Conservation (phyloP, 2,888 invertebrate genomes). For the Microctonus hyperodae region DNA sequence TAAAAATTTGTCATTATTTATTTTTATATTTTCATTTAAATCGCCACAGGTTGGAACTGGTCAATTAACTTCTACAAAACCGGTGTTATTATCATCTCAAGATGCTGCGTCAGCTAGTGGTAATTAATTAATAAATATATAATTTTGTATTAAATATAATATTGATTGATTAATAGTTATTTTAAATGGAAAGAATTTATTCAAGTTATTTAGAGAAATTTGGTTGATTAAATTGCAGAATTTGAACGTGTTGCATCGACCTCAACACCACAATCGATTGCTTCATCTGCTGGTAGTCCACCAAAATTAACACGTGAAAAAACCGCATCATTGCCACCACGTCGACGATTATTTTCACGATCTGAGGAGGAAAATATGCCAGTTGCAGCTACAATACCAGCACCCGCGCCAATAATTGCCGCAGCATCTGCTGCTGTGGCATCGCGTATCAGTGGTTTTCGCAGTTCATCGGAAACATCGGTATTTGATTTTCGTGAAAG, state of each 20-base stretch:
- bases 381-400: constrained; percentile 49
- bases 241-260: constrained; percentile 51
- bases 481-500: constrained; percentile 72
- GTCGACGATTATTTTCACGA: constrained; percentile 69
- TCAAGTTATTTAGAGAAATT: no score
- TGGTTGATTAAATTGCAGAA: constrained; percentile 31
- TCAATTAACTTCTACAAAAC: constrained; percentile 49
- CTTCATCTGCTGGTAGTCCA: constrained; percentile 60
- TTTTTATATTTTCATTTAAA: background rate
- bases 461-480: constrained; percentile 71
- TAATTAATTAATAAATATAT: constrained; percentile 9
- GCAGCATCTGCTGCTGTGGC: constrained; percentile 55
- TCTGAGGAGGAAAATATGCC: constrained; percentile 65
- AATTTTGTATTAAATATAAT: constrained; percentile 13
- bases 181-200: no score
- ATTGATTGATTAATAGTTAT: constrained; percentile 11
- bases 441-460: constrained; percentile 64
- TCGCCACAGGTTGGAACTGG: constrained; percentile 51
- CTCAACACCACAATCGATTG: constrained; percentile 54
- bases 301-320: constrained; percentile 65
- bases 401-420: constrained; percentile 48
- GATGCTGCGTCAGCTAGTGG: constrained; percentile 37
- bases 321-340: constrained; percentile 56
- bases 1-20: constrained; percentile 1
- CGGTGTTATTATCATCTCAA: constrained; percentile 44